Conservation (phyloP, 2,113 vertebrate species). For the Beaufortia kweichowensis region DNA sequence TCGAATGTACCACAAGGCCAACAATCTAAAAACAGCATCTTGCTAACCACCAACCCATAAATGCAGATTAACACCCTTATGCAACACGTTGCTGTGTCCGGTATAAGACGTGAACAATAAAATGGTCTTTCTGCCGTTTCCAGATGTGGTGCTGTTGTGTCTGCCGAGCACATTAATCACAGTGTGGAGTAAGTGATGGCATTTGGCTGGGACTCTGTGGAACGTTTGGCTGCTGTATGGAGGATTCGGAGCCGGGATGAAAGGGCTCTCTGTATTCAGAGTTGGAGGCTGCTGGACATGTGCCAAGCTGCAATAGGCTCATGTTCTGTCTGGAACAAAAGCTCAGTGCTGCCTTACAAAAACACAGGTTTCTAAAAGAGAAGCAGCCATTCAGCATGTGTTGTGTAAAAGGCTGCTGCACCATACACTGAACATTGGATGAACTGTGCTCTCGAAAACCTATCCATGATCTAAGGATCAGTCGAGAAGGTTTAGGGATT, state of each 20-base stretch:
- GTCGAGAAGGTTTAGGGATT: background rate
- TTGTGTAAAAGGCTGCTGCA: conserved; percentile 51
- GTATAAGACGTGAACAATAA: background rate
- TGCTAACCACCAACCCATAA: background rate
- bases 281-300: conserved; percentile 50
- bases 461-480: background rate
- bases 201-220: conserved; percentile 30
- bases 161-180: conserved; percentile 49
- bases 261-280: conserved; percentile 46
- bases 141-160: conserved; percentile 39
- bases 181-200: conserved; percentile 46
- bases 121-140: conserved; percentile 15
- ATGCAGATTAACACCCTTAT: background rate
- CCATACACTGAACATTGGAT: conserved; percentile 7
- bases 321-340: conserved; percentile 66
- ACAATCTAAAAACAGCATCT: conserved; percentile 2
- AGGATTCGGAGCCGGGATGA: conserved; percentile 37
- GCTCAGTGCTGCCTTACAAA: conserved; percentile 52
- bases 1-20: background rate
- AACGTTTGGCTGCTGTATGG: conserved; percentile 28
- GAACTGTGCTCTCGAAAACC: conserved; percentile 14
- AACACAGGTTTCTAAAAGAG: conserved; percentile 41
- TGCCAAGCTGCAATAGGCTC: conserved; percentile 62
- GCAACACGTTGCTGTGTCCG: background rate
- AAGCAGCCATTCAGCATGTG: conserved; percentile 34